Base-by-base conservation (phyloP, 2,113 vertebrate species). In the Camelus dromedarius region DNA sequence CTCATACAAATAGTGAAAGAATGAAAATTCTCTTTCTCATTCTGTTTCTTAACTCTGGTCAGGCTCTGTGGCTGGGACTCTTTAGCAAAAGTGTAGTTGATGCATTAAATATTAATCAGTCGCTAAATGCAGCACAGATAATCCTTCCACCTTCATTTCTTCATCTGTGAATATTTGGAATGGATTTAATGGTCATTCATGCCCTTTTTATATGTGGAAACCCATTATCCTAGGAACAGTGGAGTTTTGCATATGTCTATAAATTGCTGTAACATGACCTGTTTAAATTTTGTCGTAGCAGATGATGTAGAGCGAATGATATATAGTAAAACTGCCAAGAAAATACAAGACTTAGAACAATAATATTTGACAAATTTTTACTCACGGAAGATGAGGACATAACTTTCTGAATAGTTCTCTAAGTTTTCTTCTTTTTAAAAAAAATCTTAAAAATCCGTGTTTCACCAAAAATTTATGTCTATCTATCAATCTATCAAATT, bases 51-150 rank as follows among this genome's bases (percentile, higher is more conserved):
- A 86, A 73, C 50, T 92, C 38, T 95, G 28, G 60, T 70, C 38
- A 60, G 38, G 38, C 26, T 92, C 19, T 64, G 64, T 60, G 56
- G 8, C 64, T 81, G 67, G 26, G 2, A 13, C 28, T 96, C 62
- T 80, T 95, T 86, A 79, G 62, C 64, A 72, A 66, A 93, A 93
- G 50, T 15, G 16, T 66, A 73, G 93, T 93, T 92, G 77, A 79
- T 46, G 58, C 52, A 89, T 8, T 66, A 20, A 54, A 69, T 90
- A 35, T 90, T 87, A 87, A 50, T 76, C 9, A 64, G 32, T 83
- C 42, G 38, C 91, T 84, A 42, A 96, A 82, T 52, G 26, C 56
- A 86, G 81, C 24, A 66, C 14, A 14, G 6, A 32, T 16, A 30
- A 50, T 62, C 10, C 38, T 77, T 91, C 7, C 5, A 52, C 89